phyloP scores from a whole-genome alignment of 2,797 vertebrate genomes.

The Melanotaenia maccullochi region DNA sequence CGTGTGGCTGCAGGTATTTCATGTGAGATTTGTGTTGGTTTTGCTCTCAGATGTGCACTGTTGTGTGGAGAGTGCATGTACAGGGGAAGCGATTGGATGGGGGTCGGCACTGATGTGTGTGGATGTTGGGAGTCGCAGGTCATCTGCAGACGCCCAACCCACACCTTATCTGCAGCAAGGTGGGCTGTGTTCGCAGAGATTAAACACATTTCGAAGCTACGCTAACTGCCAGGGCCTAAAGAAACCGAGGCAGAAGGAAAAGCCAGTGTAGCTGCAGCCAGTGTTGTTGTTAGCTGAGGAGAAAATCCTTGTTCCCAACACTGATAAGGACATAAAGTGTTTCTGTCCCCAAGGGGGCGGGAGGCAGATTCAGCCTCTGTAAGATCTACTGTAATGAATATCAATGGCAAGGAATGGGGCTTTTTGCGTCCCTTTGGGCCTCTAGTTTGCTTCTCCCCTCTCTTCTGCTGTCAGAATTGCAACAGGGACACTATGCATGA shows the following conservation, averaged over 20 bases:
- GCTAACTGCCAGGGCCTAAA: conserved; percentile 65
- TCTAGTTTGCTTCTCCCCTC: conserved; percentile 53
- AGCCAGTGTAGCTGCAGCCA: conserved; percentile 64
- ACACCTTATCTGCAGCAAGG: conserved; percentile 70
- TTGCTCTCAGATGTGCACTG: conserved; percentile 53
- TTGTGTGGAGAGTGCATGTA: conserved; percentile 41
- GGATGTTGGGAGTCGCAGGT: conserved; percentile 43
- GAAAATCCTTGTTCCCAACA: conserved; percentile 82
- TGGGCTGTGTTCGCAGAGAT: conserved; percentile 73
- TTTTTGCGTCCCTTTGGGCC: conserved; percentile 75
- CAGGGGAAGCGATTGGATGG: too few relatives aligned
- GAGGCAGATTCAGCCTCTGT: conserved; percentile 71
- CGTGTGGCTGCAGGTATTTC: conserved; percentile 52
- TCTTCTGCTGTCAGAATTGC: conserved; percentile 67
- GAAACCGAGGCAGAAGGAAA: conserved; percentile 54
- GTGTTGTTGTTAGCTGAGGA: conserved; percentile 78
- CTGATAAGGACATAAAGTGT: conserved; percentile 82
- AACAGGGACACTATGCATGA: conserved; percentile 74
- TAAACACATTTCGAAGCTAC: conserved; percentile 66
- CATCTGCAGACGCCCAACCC: conserved; percentile 58
- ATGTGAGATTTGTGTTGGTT: conserved; percentile 47
- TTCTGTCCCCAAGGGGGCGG: conserved; percentile 75
- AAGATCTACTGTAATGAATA: conserved; percentile 83
- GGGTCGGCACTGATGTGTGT: conserved; percentile 7
- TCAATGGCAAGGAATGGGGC: conserved; percentile 73